These are phyloP conservation scores for Dipodomys spectabilis DNA, from an alignment of 2,113 vertebrate species.

Conservation along the genomic window DNA sequence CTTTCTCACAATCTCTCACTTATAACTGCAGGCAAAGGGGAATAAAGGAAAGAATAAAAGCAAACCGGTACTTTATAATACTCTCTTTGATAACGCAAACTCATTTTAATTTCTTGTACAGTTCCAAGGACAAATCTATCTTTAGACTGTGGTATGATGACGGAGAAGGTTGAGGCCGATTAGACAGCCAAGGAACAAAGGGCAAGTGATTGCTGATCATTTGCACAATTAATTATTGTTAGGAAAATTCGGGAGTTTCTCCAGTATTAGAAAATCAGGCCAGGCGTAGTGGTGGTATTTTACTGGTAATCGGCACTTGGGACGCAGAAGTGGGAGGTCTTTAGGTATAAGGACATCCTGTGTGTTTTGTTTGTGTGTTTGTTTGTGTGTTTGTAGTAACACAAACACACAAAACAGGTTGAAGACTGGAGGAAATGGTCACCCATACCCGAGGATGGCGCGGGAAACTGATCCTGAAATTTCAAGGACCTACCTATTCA, in stretches of 20 bases:
- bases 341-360: no score
- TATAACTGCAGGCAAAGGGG: not conserved
- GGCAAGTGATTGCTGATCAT: not conserved
- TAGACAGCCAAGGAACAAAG: slow-evolving; percentile 18
- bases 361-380: no score
- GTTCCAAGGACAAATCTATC: slow-evolving; percentile 15
- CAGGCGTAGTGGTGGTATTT: no score
- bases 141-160: slow-evolving; percentile 29
- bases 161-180: not conserved
- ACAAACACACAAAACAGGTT: no score
- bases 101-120: slow-evolving; percentile 49
- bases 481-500: no score
- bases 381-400: no score
- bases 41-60: not conserved
- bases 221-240: slow-evolving; percentile 1
- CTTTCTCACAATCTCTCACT: slow-evolving; percentile 33
- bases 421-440: no score
- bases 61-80: not conserved
- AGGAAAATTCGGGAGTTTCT: not conserved
- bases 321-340: no score
- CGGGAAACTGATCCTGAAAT: no score
- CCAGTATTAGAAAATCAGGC: not conserved
- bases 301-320: not conserved
- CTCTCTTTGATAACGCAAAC: slow-evolving; percentile 50
- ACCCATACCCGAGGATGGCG: no score